Base-by-base conservation (phyloP, 2,113 vertebrate species). In the Elgaria multicarinata region DNA sequence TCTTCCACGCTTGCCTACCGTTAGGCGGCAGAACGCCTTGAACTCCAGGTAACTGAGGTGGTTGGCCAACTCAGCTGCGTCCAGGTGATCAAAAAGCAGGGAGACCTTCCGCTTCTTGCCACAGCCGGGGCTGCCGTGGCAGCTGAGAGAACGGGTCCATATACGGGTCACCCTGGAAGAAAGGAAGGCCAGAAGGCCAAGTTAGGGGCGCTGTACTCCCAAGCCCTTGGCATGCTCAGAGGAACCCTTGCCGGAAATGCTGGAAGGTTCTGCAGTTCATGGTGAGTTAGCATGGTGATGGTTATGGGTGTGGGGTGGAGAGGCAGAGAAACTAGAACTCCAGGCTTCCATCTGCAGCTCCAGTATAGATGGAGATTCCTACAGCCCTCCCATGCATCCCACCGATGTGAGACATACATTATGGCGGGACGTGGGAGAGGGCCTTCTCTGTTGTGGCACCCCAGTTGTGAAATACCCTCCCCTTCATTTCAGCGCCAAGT, bases 81-180 rank as follows among this genome's bases (percentile, higher is more conserved):
- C 98, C 97, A 99, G 98, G 96, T 98, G 98, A 91, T 99, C 98
- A 1, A 99, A 99, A 72, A 99, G 97, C 93, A 99, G 90, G 0
- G 98, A 99, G n/a, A 99, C 98, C 93, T 99, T 99, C 91, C 98
- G 96, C 93, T 99, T 99, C 94, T 99, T 99, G 93, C 98, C 97
- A 9, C 97, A 97, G 77, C 97, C 96, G 0, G 98, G 98, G 1
- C 98, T 98, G 10, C 95, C 97, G 83, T 96, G 95, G 93, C 83
- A 90, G 12, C 74, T 88, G 1, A 94, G 92, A 22, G 92, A 93
- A 5, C 94, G 95, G 7, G 91, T 94, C 74, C 95, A 95, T 2
- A 91, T 90, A 0, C 92, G 95, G 22, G 86, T 94, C 81, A 92
- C 74, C 3, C 96, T 97, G 74, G 76, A 33, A 1, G 24, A 64